Evolutionary conservation across 2,888 invertebrate genomes (phyloP), one percentile per base, ranked within the genome.

Genomic region (Eledona agricola): DNA sequence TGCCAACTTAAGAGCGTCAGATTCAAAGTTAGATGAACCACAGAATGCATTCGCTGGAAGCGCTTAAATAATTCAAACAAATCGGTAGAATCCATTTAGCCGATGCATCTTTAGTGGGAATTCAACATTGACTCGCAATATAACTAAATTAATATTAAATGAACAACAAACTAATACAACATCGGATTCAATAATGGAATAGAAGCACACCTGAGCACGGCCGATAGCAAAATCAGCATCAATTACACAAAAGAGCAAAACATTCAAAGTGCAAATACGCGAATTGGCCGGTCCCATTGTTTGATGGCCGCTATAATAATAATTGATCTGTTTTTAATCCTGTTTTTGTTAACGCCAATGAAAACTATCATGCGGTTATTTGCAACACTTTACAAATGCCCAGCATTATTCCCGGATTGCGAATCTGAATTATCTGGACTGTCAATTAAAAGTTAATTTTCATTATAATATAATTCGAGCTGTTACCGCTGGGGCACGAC

Each of bases 381-480:
- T 59, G 61, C 55, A 56, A 58, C 62, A 60, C 59, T 63, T 63
- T 58, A 55, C 57, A 51, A 46, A 50, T 50, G 54, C 55, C 55
- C 59, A 54, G 47, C 63, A 61, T 62, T 63, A 62, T 63, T 59
- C 57, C 55, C 47, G 60, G 56, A 59, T 58, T 58, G 59, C 60
- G 62, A 59, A 60, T 60, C 57, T 51, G 60, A 60, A 63, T 62
- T 59, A 64, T 63, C 58, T 58, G 58, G 59, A 55, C 51, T 67
- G 66, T 69, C 71, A 71, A 72, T 72, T 70, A 70, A 72, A 72
- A 72, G 67, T 69, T 69, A 67, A 70, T 70, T 68, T 69, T 67
- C 68, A 69, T 70, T 70, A 69, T 67, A 66, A 66, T 68, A 68
- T 65, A 63, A 67, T 71, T 70, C 63, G 62, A 62, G 62, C 60